Evolutionary conservation across 1,140 invertebrate genomes (phyloP).

Genomic region (Bombus pascuorum): DNA sequence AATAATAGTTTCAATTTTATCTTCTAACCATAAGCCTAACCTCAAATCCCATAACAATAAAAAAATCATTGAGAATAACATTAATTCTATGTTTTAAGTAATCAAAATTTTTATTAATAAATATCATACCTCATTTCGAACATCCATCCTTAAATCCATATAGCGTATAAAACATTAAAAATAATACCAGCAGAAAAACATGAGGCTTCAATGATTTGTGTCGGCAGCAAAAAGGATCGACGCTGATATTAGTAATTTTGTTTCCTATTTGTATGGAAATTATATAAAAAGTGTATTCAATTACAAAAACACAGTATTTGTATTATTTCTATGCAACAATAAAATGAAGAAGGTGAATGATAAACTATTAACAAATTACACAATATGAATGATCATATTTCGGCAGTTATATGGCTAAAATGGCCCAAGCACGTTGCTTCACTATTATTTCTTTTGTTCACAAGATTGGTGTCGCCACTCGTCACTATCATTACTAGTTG

Average conservation of each 20-base stretch:
- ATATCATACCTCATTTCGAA: conserved; percentile 66
- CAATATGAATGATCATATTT: conserved; percentile 55
- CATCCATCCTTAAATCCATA: conserved; percentile 68
- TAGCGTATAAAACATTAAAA: conserved; percentile 70
- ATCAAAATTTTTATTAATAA: background rate
- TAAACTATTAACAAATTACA: conserved; percentile 50
- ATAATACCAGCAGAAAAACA: conserved; percentile 59
- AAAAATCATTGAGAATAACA: background rate
- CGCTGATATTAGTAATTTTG: conserved; percentile 33
- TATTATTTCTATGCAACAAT: conserved; percentile 28
- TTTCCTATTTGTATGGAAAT: conserved; percentile 12
- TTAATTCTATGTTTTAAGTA: background rate
- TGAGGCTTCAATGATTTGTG: conserved; percentile 63
- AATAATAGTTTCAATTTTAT: conserved; percentile 32
- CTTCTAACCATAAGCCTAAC: conserved; percentile 47
- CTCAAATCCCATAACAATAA: conserved; percentile 18
- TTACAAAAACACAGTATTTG: conserved; percentile 48
- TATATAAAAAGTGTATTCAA: conserved; percentile 1
- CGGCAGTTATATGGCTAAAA: conserved; percentile 56
- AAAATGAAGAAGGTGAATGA: conserved; percentile 10
- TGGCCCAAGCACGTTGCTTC: conserved; percentile 51
- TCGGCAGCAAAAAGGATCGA: conserved; percentile 32
- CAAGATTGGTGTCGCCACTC: conserved; percentile 26
- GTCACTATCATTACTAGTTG: background rate
- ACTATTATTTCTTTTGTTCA: conserved; percentile 21